Base-by-base conservation (phyloP, 2,888 invertebrate genomes). In the Zygogramma bicolorata region DNA sequence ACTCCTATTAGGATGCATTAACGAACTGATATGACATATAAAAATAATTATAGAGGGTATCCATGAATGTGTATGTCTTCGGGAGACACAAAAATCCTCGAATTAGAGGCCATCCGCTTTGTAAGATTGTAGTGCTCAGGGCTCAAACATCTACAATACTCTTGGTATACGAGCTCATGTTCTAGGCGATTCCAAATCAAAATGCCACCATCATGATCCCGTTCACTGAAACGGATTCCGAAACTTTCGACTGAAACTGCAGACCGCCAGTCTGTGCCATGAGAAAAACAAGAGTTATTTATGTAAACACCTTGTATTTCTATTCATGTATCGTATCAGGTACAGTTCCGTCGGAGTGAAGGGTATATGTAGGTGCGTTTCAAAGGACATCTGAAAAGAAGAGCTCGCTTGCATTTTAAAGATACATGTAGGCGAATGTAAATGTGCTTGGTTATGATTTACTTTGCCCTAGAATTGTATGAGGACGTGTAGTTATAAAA, bases 321-420 rank as follows among this genome's bases (percentile, higher is more conserved):
- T 25, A 53, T 22, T 53, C 53, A 27, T 27, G 53, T 53, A 27
- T 53, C 53, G 53, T 53, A 53, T 53, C 53, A n/a, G n/a, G 53
- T 27, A 53, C 53, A 53, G 53, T 53, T 53, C 7, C 25, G 7
- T 25, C 53, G 27, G 53, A 53, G 53, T 53, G 53, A 53, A 53
- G 53, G 53, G 53, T 53, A 53, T 6, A 53, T 53, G 53, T 53
- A 53, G 53, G 53, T 53, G 53, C 53, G 53, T 53, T 53, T 53
- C 53, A 53, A 53, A 53, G 53, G 53, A 53, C 53, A 25, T 53
- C 53, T 53, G 53, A 10, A 53, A 25, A 53, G 53, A 53, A 22
- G 53, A 53, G 27, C 53, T 25, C 13, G 53, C 53, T 53, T 53
- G 53, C 53, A 53, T 53, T 53, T 53, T 53, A 53, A 53, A 53